Conservation (phyloP, 2,888 invertebrate genomes). For the Pediacus dermestoides region DNA sequence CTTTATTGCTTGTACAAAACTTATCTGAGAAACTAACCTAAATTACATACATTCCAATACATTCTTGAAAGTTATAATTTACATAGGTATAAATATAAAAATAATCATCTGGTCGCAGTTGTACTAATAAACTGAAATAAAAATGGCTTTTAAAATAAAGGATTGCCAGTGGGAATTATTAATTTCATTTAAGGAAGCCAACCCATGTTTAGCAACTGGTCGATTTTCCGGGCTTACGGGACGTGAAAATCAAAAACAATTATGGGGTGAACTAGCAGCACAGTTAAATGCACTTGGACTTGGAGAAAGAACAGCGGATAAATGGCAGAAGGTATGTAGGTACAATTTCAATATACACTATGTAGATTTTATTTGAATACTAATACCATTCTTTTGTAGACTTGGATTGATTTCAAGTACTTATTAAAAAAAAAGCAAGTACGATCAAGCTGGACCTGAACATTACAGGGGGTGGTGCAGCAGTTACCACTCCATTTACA, state of each 20-base stretch:
- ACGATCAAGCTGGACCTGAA: not conserved
- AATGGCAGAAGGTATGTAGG: not conserved
- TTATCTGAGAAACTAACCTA: too few relatives aligned
- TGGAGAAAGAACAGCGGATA: not conserved
- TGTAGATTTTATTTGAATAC: too few relatives aligned
- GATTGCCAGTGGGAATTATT: not conserved
- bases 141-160: too few relatives aligned
- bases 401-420: not conserved
- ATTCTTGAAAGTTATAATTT: too few relatives aligned
- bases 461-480: slow-evolving; percentile 7
- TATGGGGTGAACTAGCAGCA: not conserved
- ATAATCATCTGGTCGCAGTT: too few relatives aligned
- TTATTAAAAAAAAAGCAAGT: not conserved
- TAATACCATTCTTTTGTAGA: too few relatives aligned
- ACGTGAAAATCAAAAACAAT: not conserved
- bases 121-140: too few relatives aligned
- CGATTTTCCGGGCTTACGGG: not conserved
- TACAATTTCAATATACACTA: too few relatives aligned
- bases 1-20: too few relatives aligned
- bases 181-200: not conserved
- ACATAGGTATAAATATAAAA: too few relatives aligned
- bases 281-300: not conserved
- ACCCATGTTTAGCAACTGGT: not conserved
- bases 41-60: too few relatives aligned
- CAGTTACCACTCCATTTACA: slow-evolving; percentile 3